Evolutionary conservation across 2,888 invertebrate genomes (phyloP).

Genomic region (Taenaris catops): DNA sequence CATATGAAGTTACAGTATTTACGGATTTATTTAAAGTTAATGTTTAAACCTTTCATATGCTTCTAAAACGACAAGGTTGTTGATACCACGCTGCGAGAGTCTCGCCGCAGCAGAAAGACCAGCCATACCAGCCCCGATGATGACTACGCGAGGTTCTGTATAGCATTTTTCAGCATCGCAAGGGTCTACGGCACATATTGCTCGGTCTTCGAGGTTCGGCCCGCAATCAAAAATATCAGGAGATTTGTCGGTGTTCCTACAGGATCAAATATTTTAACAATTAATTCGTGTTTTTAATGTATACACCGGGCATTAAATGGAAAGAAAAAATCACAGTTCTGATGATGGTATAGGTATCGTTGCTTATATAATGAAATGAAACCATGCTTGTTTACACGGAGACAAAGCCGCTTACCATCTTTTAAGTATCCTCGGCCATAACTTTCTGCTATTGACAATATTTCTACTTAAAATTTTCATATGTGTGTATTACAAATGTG

Average conservation of each 20-base stretch:
- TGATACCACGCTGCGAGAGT: constrained; percentile 84
- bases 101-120: constrained; percentile 89
- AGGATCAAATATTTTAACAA: no score
- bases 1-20: no score
- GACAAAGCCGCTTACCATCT: constrained; percentile 41
- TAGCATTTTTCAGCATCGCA: constrained; percentile 47
- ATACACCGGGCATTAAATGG: no score
- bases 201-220: constrained; percentile 51
- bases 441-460: constrained; percentile 24
- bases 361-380: no score
- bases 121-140: constrained; percentile 90
- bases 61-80: constrained; percentile 85
- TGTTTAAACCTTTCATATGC: constrained; percentile 86
- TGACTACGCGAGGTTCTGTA: constrained; percentile 83
- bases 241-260: constrained; percentile 39
- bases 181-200: constrained; percentile 48
- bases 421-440: constrained; percentile 35
- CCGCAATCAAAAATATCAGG: constrained; percentile 41
- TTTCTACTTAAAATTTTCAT: constrained; percentile 42
- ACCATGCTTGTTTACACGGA: no score
- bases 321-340: no score
- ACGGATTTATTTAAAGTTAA: no score
- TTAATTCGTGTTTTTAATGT: no score
- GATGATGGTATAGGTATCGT: no score
- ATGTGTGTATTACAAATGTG: constrained; percentile 5